Percentiles rank a stretch among this genome's conserved stretches.
phyloP scores from a whole-genome alignment of 2,888 invertebrate genomes.

The Heliconius erato region DNA sequence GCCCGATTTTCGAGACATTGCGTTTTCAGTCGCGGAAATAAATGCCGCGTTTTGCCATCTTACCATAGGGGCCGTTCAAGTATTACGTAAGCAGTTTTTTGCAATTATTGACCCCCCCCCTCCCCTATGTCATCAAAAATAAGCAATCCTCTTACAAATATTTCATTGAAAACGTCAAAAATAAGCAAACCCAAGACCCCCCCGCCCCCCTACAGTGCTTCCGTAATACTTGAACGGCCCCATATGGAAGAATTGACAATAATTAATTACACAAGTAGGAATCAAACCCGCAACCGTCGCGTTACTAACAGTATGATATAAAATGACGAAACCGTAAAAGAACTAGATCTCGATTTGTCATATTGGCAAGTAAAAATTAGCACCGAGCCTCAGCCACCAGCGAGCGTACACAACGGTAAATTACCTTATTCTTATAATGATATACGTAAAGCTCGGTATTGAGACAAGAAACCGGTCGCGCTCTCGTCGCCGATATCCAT shows the following conservation, averaged over 20 bases:
- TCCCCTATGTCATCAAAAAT: no score
- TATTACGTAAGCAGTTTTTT: no score
- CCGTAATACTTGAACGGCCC: no score
- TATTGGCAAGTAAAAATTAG: background rate
- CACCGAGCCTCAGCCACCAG: background rate
- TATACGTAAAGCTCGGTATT: conserved; percentile 7
- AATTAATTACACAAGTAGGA: no score
- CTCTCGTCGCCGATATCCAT: conserved; percentile 25
- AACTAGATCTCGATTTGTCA: background rate
- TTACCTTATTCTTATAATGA: conserved; percentile 15
- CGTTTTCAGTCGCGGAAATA: background rate
- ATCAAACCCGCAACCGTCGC: no score
- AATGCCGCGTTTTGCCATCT: background rate
- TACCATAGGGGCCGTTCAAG: no score
- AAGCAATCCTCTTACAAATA: no score
- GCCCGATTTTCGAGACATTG: background rate
- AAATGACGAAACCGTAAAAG: background rate
- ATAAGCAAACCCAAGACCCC: no score
- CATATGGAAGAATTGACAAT: no score
- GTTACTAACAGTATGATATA: background rate
- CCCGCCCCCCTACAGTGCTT: no score
- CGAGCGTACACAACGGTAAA: conserved; percentile 12
- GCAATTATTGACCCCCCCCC: no score
- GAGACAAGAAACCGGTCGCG: conserved; percentile 15
- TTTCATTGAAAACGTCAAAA: no score